Evolutionary conservation across 2,888 invertebrate species (phyloP).

Genomic region (Pelosia muscerda): DNA sequence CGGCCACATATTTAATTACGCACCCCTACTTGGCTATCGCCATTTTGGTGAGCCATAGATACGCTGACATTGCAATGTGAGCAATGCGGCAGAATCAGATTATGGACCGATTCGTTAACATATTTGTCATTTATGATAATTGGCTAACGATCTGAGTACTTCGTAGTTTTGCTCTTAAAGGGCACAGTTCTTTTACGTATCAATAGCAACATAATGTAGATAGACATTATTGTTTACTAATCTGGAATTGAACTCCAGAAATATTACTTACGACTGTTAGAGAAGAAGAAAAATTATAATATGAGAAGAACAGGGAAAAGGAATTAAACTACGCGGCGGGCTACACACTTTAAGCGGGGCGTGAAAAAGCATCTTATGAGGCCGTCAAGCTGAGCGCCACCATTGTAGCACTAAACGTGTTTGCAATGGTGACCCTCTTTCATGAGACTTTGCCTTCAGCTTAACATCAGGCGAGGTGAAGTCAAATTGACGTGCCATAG

Average conservation of each 20-base stretch:
- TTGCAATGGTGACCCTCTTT: too few relatives aligned
- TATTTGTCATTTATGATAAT: constrained; percentile 40
- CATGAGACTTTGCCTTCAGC: too few relatives aligned
- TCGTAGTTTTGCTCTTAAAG: not conserved
- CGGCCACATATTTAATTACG: constrained; percentile 27
- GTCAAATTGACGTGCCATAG: too few relatives aligned
- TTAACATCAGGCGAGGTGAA: too few relatives aligned
- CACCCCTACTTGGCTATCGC: constrained; percentile 45
- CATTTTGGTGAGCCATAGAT: constrained; percentile 46
- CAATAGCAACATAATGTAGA: not conserved
- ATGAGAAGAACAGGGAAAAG: not conserved
- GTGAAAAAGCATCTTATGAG: too few relatives aligned
- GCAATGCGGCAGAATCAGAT: constrained; percentile 48
- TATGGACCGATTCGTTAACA: constrained; percentile 41
- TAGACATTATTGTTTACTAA: not conserved
- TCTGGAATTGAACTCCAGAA: constrained; percentile 4
- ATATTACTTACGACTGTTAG: not conserved
- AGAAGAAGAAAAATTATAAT: not conserved
- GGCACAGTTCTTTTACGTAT: not conserved
- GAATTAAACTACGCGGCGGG: too few relatives aligned
- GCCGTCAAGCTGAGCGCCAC: too few relatives aligned
- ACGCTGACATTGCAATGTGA: constrained; percentile 32
- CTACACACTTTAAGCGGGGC: too few relatives aligned
- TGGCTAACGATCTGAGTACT: constrained; percentile 21
- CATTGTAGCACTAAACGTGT: too few relatives aligned